Percentiles rank a stretch among this genome's conserved stretches.
Conservation (phyloP, 2,888 invertebrate genomes). For the Octonoba sinensis region DNA sequence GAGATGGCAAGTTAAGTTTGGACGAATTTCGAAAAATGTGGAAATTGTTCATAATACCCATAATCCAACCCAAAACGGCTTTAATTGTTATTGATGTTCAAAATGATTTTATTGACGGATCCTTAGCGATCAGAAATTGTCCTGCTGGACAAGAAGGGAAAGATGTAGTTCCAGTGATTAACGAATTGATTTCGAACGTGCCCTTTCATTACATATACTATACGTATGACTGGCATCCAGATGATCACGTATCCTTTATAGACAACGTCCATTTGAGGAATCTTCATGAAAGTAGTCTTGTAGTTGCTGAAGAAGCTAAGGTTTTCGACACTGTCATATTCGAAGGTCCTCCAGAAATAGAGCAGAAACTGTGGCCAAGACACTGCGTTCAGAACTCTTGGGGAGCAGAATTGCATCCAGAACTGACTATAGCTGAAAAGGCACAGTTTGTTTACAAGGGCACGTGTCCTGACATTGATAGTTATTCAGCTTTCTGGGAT, state of each 20-base stretch:
- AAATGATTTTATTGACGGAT: conserved; percentile 97
- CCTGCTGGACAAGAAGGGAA: conserved; percentile 91
- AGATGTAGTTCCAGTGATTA: conserved; percentile 89
- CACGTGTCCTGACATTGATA: conserved; percentile 93
- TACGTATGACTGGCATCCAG: conserved; percentile 97
- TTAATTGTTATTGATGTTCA: conserved; percentile 96
- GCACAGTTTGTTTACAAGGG: conserved; percentile 90
- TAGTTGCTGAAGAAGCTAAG: conserved; percentile 82
- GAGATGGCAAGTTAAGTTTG: conserved; percentile 77
- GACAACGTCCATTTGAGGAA: conserved; percentile 87
- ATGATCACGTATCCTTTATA: conserved; percentile 94
- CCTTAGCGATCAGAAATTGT: conserved; percentile 91
- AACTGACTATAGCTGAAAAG: conserved; percentile 80
- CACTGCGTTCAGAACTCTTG: conserved; percentile 96
- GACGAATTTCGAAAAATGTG: conserved; percentile 88
- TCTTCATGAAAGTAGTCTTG: conserved; percentile 80
- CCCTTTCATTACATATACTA: conserved; percentile 91
- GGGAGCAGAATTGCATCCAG: conserved; percentile 93
- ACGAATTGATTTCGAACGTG: conserved; percentile 83
- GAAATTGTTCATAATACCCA: conserved; percentile 87
- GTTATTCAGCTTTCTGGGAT: conserved; percentile 98
- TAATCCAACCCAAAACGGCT: conserved; percentile 87
- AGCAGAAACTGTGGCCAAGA: conserved; percentile 93
- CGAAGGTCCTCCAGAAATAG: conserved; percentile 81
- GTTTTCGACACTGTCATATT: conserved; percentile 94